A percentile compares a stretch with the other conserved stretches of the same genome.
Evolutionary conservation across 1,140 invertebrate species (phyloP).

Genomic region (Dinoponera quadriceps): DNA sequence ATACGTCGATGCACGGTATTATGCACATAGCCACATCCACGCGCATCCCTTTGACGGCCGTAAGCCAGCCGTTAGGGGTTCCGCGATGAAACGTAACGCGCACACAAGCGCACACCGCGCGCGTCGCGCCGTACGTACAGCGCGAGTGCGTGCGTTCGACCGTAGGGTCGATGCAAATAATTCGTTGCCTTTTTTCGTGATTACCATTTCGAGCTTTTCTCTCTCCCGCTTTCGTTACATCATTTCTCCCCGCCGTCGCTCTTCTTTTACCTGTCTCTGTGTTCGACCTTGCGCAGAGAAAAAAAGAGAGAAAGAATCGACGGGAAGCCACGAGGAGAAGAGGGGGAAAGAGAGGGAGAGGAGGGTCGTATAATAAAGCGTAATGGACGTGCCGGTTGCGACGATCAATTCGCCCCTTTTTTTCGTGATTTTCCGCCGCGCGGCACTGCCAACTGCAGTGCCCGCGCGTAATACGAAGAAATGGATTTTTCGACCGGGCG

Average conservation of each 20-base stretch:
- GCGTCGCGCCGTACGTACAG: neutral
- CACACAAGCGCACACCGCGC: conserved; percentile 39
- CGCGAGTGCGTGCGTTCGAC: conserved; percentile 59
- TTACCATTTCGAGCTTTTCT: conserved; percentile 76
- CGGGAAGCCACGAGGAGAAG: conserved; percentile 42
- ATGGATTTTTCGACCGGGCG: conserved; percentile 56
- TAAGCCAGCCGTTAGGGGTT: conserved; percentile 78
- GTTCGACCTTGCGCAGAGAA: conserved; percentile 17
- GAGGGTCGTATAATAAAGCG: conserved; percentile 78
- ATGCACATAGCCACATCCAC: conserved; percentile 76
- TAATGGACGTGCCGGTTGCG: conserved; percentile 79
- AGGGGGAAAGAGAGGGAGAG: neutral
- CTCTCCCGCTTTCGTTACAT: conserved; percentile 34
- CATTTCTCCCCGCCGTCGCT: conserved; percentile 60
- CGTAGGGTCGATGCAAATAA: conserved; percentile 81
- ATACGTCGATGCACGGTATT: conserved; percentile 73
- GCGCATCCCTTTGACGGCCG: conserved; percentile 80
- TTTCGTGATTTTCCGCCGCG: conserved; percentile 73
- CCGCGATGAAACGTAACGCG: conserved; percentile 69
- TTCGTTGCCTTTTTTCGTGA: conserved; percentile 80
- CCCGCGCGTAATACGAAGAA: conserved; percentile 59
- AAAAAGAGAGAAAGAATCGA: conserved; percentile 52
- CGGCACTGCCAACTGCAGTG: conserved; percentile 47
- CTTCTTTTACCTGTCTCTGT: conserved; percentile 49
- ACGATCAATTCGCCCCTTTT: conserved; percentile 78